Conservation (phyloP, 2,113 vertebrate genomes). For the Podiceps cristatus region DNA sequence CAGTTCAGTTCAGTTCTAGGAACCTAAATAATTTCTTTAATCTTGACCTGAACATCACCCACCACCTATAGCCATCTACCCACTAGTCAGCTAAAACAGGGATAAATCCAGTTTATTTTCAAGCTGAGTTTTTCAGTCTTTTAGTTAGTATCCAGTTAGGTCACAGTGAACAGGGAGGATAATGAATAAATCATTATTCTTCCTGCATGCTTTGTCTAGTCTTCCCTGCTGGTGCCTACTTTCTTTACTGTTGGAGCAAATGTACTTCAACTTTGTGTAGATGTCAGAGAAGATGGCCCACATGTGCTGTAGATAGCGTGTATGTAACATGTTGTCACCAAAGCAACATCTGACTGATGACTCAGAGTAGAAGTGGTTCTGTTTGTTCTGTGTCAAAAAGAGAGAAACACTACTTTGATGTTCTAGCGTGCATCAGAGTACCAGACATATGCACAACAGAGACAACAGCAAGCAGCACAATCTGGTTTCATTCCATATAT, state of each 20-base stretch:
- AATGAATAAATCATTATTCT: slow-evolving; percentile 5
- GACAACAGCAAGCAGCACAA: neutral
- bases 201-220: neutral
- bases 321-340: slow-evolving; percentile 40
- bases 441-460: neutral
- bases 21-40: neutral
- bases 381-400: slow-evolving; percentile 32
- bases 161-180: neutral
- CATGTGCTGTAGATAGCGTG: neutral
- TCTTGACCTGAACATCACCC: neutral
- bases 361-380: slow-evolving; percentile 27
- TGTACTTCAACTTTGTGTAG: neutral
- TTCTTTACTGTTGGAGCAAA: neutral
- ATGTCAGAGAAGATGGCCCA: neutral
- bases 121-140: neutral
- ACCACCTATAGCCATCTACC: neutral
- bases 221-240: neutral
- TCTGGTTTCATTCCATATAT: neutral
- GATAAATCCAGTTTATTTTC: neutral
- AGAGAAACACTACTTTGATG: slow-evolving; percentile 29
- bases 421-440: neutral
- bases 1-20: neutral
- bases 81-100: neutral
- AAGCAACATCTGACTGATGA: slow-evolving; percentile 55
- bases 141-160: neutral